A percentile compares a stretch with the other conserved stretches of the same genome.
Conservation (phyloP, 1,140 invertebrate genomes). For the Liolophura sinensis region DNA sequence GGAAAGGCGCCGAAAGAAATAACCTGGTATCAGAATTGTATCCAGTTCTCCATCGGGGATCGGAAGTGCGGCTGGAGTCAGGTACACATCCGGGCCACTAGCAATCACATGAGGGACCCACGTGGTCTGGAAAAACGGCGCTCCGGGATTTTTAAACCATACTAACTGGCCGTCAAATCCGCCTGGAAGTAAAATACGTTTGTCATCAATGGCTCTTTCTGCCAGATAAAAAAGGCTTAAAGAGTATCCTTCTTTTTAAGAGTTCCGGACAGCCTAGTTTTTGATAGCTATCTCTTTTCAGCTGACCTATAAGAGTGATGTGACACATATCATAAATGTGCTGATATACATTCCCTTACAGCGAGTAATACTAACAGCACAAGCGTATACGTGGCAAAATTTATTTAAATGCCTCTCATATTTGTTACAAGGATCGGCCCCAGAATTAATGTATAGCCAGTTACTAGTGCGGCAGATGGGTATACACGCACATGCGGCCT, state of each 20-base stretch:
- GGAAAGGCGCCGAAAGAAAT: conserved; percentile 48
- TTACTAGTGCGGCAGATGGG: too few relatives aligned
- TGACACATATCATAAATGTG: neutral
- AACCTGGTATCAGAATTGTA: conserved; percentile 48
- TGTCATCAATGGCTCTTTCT: neutral
- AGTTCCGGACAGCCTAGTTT: neutral
- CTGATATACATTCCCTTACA: too few relatives aligned
- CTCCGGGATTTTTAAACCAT: conserved; percentile 53
- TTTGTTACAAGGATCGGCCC: too few relatives aligned
- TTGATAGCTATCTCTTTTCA: neutral
- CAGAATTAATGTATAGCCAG: too few relatives aligned
- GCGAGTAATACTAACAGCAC: too few relatives aligned
- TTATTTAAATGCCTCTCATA: too few relatives aligned
- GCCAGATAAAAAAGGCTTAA: neutral
- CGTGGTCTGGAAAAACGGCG: conserved; percentile 20
- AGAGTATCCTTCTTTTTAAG: neutral
- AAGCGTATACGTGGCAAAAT: too few relatives aligned
- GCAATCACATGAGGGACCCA: conserved; percentile 52
- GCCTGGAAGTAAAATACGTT: conserved; percentile 18
- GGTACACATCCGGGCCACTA: conserved; percentile 51
- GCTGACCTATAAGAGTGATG: neutral
- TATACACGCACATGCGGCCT: too few relatives aligned
- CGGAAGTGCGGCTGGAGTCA: conserved; percentile 40
- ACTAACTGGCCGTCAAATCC: conserved; percentile 41
- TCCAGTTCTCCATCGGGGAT: conserved; percentile 40